phyloP scores from a whole-genome alignment of 2,797 vertebrate genomes.

The Neopelma chrysocephalum region DNA sequence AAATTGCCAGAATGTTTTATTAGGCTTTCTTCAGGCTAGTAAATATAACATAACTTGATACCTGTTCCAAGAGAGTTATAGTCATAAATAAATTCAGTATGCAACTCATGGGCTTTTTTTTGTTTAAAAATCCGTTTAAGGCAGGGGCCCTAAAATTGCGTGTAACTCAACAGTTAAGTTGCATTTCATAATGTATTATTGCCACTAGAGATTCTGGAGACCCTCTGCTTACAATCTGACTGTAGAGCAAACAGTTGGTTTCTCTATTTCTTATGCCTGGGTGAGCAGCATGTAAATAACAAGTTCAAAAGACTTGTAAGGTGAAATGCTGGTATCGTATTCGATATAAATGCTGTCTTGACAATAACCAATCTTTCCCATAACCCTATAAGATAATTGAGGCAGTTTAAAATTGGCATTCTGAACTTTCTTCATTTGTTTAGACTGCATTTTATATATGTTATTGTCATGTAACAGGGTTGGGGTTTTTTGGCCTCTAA shows the following conservation, averaged over 20 bases:
- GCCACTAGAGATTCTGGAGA: neutral
- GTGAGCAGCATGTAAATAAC: neutral
- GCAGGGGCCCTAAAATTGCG: neutral
- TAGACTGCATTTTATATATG: neutral
- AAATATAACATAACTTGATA: neutral
- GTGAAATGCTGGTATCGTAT: neutral
- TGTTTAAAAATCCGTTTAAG: neutral
- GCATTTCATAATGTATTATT: neutral
- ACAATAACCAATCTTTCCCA: neutral
- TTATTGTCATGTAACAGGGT: neutral
- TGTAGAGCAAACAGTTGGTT: neutral
- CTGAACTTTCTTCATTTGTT: neutral
- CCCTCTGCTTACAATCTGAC: neutral
- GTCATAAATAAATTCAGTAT: neutral
- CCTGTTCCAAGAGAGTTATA: neutral
- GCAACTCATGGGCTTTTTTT: neutral
- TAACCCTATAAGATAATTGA: neutral
- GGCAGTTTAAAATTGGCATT: neutral
- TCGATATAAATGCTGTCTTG: neutral
- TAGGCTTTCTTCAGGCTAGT: slow-evolving; percentile 6
- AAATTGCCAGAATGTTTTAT: neutral
- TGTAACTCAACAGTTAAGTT: neutral
- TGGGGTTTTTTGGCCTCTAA: neutral
- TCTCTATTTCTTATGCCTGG: neutral
- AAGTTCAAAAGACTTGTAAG: neutral